Conservation (phyloP, 1,140 invertebrate genomes). For the Myzus persicae region DNA sequence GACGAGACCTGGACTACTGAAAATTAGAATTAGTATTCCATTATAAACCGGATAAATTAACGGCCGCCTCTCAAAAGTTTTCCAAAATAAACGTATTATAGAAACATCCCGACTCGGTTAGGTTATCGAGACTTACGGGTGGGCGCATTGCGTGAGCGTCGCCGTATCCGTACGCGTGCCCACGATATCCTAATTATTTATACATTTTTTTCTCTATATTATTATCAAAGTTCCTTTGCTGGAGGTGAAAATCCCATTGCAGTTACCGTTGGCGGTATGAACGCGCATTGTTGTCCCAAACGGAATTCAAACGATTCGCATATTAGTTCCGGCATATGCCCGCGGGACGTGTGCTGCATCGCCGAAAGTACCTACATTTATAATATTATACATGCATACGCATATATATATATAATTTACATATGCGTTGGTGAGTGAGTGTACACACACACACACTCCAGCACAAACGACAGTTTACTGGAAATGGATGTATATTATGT, state of each 20-base stretch:
- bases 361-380: background rate
- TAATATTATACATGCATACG: background rate
- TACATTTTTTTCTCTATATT: background rate
- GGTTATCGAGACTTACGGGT: background rate
- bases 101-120: background rate
- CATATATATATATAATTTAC: background rate
- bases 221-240: background rate
- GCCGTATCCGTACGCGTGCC: too few relatives aligned
- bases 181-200: background rate
- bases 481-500: background rate
- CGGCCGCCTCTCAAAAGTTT: too few relatives aligned
- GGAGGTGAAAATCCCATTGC: background rate
- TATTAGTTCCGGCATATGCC: background rate
- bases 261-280: background rate
- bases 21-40: background rate
- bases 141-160: too few relatives aligned
- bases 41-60: background rate
- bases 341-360: background rate
- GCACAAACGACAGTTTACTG: background rate
- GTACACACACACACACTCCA: background rate
- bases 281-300: background rate
- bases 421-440: too few relatives aligned
- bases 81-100: too few relatives aligned
- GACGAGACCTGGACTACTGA: background rate
- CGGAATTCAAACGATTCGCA: slow-evolving; percentile 24